These are phyloP conservation scores for Abrostola triplasia DNA, from an alignment of 2,888 invertebrate species.

Conservation along the genomic window DNA sequence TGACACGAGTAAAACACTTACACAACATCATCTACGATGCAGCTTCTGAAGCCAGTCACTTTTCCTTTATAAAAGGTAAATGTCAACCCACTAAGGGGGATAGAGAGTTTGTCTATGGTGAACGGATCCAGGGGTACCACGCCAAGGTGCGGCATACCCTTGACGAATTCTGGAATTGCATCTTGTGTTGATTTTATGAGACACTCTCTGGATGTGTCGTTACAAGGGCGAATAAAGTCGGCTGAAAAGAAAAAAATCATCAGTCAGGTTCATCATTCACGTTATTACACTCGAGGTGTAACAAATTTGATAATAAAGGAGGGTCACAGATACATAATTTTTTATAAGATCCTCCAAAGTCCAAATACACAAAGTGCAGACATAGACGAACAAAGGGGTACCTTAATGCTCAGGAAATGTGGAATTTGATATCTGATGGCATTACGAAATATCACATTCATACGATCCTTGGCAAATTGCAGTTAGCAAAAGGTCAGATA, in stretches of 20 bases:
- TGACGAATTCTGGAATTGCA: conserved; percentile 79
- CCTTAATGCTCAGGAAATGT: too few relatives aligned
- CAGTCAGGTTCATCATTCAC: too few relatives aligned
- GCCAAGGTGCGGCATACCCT: conserved; percentile 74
- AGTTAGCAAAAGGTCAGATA: not conserved
- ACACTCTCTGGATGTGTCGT: conserved; percentile 72
- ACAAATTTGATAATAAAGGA: not conserved
- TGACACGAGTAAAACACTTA: conserved; percentile 61
- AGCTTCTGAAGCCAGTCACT: conserved; percentile 78
- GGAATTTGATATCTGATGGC: not conserved
- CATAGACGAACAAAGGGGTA: too few relatives aligned
- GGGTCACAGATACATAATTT: too few relatives aligned
- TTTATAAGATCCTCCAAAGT: too few relatives aligned
- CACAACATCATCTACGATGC: conserved; percentile 79
- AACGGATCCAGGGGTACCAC: conserved; percentile 77
- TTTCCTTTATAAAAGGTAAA: conserved; percentile 81
- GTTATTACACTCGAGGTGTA: too few relatives aligned
- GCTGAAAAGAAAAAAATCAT: conserved; percentile 74
- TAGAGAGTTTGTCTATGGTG: conserved; percentile 74
- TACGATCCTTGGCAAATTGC: not conserved
- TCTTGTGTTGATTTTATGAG: conserved; percentile 75
- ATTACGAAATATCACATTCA: not conserved
- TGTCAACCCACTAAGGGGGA: conserved; percentile 76
- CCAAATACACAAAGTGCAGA: too few relatives aligned
- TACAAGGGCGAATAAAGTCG: conserved; percentile 80